A percentile compares a stretch with the other conserved stretches of the same genome.
Conservation (phyloP, 2,888 invertebrate species). For the Acrobasis consociella region DNA sequence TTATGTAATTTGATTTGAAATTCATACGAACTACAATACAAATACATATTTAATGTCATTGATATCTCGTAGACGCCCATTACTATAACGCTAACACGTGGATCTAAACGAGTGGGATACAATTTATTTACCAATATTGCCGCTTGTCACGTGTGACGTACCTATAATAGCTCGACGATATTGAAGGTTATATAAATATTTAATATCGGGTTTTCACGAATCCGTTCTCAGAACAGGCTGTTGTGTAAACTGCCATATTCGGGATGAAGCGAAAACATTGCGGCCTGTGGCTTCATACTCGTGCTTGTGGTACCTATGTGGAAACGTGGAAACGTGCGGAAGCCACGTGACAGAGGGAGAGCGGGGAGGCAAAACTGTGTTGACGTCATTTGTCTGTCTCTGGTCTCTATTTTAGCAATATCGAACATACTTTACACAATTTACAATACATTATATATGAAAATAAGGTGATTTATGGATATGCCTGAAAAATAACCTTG, state of each 20-base stretch:
- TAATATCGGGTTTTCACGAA: neutral
- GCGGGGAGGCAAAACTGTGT: neutral
- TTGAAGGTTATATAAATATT: neutral
- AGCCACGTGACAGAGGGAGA: conserved; percentile 2
- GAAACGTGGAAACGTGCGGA: conserved; percentile 10
- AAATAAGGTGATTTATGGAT: neutral
- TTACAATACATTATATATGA: too few species aligned
- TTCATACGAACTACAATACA: too few species aligned
- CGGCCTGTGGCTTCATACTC: conserved; percentile 5
- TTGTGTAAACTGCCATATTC: neutral
- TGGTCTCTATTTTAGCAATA: neutral
- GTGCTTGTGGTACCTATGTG: neutral
- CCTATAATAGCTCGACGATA: neutral
- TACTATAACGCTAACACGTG: neutral
- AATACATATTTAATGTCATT: neutral
- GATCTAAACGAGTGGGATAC: neutral
- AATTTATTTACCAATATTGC: neutral
- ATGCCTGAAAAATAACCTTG: neutral
- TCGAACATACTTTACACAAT: neutral
- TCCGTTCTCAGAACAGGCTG: neutral
- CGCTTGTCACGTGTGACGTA: neutral
- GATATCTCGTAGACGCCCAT: neutral
- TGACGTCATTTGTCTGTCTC: conserved; percentile 9
- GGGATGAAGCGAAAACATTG: conserved; percentile 1
- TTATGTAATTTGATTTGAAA: too few species aligned